Evolutionary conservation across 1,140 invertebrate species (phyloP), one percentile per base, ranked within the genome.

Genomic region (Potamilus streckersoni): DNA sequence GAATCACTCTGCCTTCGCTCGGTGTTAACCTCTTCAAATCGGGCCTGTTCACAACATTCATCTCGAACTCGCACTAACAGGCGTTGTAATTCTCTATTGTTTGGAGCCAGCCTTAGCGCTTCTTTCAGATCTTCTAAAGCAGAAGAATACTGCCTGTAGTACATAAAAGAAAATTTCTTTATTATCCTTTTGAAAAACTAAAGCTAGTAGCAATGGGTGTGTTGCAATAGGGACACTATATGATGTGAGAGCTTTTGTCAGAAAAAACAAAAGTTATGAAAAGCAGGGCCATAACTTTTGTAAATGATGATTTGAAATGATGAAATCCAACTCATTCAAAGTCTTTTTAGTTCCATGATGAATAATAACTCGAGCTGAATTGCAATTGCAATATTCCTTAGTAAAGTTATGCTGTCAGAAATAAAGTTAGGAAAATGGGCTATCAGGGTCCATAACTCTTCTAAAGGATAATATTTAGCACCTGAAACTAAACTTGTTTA

Each of bases 61-160:
- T 95, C 94, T 67, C 92, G 91, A 8, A 95, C 87, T 71, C 92
- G 91, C 17, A 91, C 85, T 1, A 95, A 89, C n/a, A 94, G 92
- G 38, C 93, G 91, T 61, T 92, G 91, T 55, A 95, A 92, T 82
- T 95, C 93, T 15, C 91, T 88, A 82, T 94, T 94, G 74, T 93
- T 92, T 20, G 91, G 94, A 12, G 93, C 92, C 5, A 94, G 87
- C 72, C 92, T 90, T 20, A 95, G 84, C 19, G 94, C 94, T 85
- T 94, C 93, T 76, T 93, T 92, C 60, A 94, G 91, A 79, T 95
- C 94, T 8, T 89, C 85, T n/a, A 94, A 82, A 12, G 94, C 94
- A 49, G 92, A 90, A 11, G 93, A 91, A 70, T 92, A 91, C 17
- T 92, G 86, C 65, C 92, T 92, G 74, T 14, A 79, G 79, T 49